phyloP scores from a whole-genome alignment of 2,113 vertebrate genomes.

The Mesembrinibis cayennensis region DNA sequence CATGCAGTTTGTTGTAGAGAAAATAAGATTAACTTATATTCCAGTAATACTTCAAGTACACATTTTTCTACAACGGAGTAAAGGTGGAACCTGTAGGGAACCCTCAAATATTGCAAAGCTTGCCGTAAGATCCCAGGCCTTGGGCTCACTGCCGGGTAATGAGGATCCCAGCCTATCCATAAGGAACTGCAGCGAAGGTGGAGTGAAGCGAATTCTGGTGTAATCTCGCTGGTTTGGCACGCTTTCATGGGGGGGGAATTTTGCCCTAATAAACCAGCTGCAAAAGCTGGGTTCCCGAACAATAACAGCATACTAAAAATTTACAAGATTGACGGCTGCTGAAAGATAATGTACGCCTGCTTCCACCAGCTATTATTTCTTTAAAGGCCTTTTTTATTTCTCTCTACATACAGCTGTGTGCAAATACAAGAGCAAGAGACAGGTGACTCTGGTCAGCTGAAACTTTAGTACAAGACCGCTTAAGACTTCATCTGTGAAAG shows the following conservation, averaged over 20 bases:
- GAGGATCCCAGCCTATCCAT: not conserved
- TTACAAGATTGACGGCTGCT: not conserved
- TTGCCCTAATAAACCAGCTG: not conserved
- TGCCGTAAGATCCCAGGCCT: not conserved
- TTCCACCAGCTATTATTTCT: not conserved
- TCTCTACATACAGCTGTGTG: not conserved
- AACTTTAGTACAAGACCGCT: not conserved
- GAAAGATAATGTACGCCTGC: too few species aligned
- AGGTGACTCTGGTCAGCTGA: not conserved
- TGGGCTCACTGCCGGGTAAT: rapidly evolving
- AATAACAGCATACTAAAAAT: not conserved
- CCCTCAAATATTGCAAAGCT: not conserved
- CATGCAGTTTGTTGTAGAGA: not conserved
- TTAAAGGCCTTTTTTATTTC: not conserved
- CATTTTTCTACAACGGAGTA: not conserved
- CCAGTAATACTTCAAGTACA: not conserved
- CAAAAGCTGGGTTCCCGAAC: not conserved
- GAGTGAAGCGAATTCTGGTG: not conserved
- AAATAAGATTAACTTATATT: not conserved
- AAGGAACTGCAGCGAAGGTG: not conserved
- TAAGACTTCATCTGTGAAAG: not conserved
- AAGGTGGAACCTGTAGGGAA: not conserved
- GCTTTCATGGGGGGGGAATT: not conserved
- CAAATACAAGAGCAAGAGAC: too few species aligned
- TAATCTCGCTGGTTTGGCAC: not conserved